Percentiles rank a stretch among this genome's conserved stretches.
Conservation (phyloP, 2,113 vertebrate genomes). For the Syngnathoides biaculeatus region DNA sequence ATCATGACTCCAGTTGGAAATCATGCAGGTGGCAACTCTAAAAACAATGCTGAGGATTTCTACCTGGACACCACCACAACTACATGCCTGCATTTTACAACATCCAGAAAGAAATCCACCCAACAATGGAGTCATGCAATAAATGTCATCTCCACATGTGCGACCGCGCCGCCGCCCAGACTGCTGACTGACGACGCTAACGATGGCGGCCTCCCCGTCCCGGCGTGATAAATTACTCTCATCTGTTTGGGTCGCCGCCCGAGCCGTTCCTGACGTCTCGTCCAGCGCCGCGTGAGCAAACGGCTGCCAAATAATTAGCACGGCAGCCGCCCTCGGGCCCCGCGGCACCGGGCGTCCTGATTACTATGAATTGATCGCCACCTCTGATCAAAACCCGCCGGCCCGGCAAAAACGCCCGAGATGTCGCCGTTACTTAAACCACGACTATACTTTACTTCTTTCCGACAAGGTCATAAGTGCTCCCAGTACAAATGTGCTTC, state of each 20-base stretch:
- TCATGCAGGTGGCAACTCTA: too few species aligned
- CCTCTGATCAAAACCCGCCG: slow-evolving; percentile 62
- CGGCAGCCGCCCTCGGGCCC: slow-evolving; percentile 9
- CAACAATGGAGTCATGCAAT: too few species aligned
- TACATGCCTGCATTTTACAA: too few species aligned
- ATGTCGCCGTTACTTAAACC: too few species aligned
- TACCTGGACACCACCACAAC: too few species aligned
- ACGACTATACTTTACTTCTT: too few species aligned
- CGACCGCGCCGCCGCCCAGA: too few species aligned
- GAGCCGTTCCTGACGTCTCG: slow-evolving; percentile 74
- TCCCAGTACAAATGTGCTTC: slow-evolving; percentile 35
- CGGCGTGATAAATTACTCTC: slow-evolving; percentile 78
- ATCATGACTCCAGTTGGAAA: too few species aligned
- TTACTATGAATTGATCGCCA: slow-evolving; percentile 78
- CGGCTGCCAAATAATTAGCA: slow-evolving; percentile 78
- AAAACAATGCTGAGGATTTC: too few species aligned
- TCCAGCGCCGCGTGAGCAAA: slow-evolving; percentile 79
- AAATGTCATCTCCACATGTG: too few species aligned
- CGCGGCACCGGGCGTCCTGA: slow-evolving; percentile 62
- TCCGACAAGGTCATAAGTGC: slow-evolving; percentile 32
- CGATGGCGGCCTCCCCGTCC: slow-evolving; percentile 51
- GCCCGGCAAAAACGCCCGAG: slow-evolving; percentile 49
- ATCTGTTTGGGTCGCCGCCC: slow-evolving; percentile 76
- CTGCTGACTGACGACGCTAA: slow-evolving; percentile 72
- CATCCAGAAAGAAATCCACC: too few species aligned